Base-by-base conservation (phyloP, 1,140 invertebrate species). In the Lamellibrachia luymesi region DNA sequence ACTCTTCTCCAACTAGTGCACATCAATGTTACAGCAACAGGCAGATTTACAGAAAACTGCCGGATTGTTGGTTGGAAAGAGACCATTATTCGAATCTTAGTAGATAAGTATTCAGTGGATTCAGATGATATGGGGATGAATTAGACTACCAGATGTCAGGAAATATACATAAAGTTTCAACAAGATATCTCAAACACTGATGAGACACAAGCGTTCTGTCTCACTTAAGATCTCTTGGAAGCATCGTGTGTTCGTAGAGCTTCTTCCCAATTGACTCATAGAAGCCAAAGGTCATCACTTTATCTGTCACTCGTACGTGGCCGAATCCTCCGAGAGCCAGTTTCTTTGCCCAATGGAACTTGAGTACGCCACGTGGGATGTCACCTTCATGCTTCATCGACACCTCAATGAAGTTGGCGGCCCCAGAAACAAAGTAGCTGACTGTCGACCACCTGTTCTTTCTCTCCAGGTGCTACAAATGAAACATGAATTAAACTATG, bases 341-440 rank as follows among this genome's bases (percentile, higher is more conserved):
- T 90, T 94, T 91, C 92, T 96, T 94, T 13, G 95, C 96, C 96
- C 96, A 96, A 94, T 95, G 95, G 93, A 96, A 96, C 91, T 95
- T 95, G 6, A 95, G 94, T n/a, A 95, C 95, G 7, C 94, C 94
- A 1, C 92, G 38, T 64, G 96, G 96, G 8, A 96, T 94, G 89
- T 94, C 91, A 22, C 94, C 93, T 7, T 94, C 93, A 93, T 96
- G 96, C 50, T 90, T 94, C 13, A 93, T 94, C 50, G 95, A 95
- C 7, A 92, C 92, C 91, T 96, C 95, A 51, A 96, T 95, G 93
- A 96, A 96, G 92, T 96, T 96, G 22, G 96, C 95, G 10, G 95
- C 95, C 50, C 96, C 96, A 90, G 94, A 95, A 1, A 96, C 95
- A 94, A 96, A 95, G 90, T 96, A 96, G 90, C 96, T 95, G 25